Evolutionary conservation across 2,888 invertebrate species (phyloP).

Genomic region (Netelia virgata): DNA sequence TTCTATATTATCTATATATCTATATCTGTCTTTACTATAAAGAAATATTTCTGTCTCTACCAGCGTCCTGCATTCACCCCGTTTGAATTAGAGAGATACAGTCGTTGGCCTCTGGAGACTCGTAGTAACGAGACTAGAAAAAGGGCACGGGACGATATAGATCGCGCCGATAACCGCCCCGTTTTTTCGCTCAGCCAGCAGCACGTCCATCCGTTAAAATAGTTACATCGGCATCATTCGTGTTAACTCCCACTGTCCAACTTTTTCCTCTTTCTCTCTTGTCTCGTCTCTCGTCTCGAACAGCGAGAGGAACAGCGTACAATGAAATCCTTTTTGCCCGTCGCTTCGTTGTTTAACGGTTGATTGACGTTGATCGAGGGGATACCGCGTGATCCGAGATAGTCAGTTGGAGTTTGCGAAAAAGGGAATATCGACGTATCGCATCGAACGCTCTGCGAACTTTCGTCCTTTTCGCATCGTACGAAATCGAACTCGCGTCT

Average conservation of each 20-base stretch:
- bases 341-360: conserved; percentile 82
- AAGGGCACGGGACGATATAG: background rate
- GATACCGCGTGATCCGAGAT: conserved; percentile 53
- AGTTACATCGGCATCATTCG: conserved; percentile 37
- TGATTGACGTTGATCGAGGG: conserved; percentile 84
- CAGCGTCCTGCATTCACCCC: background rate
- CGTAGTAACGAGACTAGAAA: background rate
- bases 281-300: background rate
- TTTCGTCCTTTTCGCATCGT: conserved; percentile 54
- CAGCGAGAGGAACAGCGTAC: conserved; percentile 55
- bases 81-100: background rate
- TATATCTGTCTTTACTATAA: background rate
- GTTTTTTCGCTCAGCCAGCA: background rate
- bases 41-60: conserved; percentile 1
- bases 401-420: conserved; percentile 69
- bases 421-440: conserved; percentile 55
- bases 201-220: conserved; percentile 3
- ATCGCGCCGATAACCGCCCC: conserved; percentile 19
- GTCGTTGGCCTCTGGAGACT: conserved; percentile 5
- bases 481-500: background rate
- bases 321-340: conserved; percentile 76
- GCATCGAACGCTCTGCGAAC: conserved; percentile 61
- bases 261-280: conserved; percentile 12
- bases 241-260: conserved; percentile 50
- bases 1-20: background rate